Evolutionary conservation across 2,888 invertebrate genomes (phyloP).

Genomic region (Merodon equestris): DNA sequence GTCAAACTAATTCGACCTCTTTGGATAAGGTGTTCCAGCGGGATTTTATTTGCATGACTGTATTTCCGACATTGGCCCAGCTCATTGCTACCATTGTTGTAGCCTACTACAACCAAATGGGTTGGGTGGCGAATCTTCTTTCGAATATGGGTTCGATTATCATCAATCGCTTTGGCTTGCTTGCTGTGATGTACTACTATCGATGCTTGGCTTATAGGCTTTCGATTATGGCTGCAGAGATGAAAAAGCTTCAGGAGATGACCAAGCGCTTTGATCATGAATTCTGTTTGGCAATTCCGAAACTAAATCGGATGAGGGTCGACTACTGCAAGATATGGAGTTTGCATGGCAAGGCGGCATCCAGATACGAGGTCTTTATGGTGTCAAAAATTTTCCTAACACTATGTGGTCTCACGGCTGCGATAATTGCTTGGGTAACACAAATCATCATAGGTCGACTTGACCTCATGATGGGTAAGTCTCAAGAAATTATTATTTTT

Average conservation of each 20-base stretch:
- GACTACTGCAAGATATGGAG: conserved; percentile 38
- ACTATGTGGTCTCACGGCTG: conserved; percentile 38
- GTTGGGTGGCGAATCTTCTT: conserved; percentile 33
- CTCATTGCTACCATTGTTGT: conserved; percentile 9
- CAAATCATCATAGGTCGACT: too few relatives aligned
- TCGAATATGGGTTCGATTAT: conserved; percentile 19
- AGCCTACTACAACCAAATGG: conserved; percentile 44
- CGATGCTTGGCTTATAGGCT: conserved; percentile 41
- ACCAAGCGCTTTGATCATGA: neutral
- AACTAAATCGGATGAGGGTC: conserved; percentile 23
- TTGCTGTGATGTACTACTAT: conserved; percentile 45
- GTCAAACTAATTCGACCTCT: neutral
- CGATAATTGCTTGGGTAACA: too few relatives aligned
- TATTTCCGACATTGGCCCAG: conserved; percentile 2
- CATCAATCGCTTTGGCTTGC: conserved; percentile 31
- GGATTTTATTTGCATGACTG: conserved; percentile 36
- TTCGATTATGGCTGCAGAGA: conserved; percentile 31
- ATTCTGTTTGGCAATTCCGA: neutral
- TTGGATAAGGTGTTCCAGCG: conserved; percentile 15
- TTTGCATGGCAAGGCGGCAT: conserved; percentile 18
- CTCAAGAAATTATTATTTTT: too few relatives aligned
- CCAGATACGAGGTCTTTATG: conserved; percentile 41
- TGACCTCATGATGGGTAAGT: too few relatives aligned
- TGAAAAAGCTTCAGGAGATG: conserved; percentile 20
- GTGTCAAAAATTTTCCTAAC: conserved; percentile 37